phyloP scores from a whole-genome alignment of 2,888 invertebrate species.

The Andricus quercusramuli region DNA sequence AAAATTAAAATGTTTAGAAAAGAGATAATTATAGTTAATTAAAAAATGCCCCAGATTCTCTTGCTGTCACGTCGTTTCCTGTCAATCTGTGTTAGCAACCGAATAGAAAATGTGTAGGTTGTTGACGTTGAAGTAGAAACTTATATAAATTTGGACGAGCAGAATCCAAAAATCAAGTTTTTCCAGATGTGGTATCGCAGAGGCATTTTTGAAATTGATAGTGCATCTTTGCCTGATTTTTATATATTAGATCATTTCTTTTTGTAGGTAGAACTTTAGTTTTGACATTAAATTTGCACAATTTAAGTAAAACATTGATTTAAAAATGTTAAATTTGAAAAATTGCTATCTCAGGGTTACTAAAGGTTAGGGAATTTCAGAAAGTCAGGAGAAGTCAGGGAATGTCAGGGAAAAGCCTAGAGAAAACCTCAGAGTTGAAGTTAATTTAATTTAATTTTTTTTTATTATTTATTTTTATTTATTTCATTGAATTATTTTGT shows the following conservation, averaged over 20 bases:
- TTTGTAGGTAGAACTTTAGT: constrained; percentile 60
- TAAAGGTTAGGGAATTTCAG: no score
- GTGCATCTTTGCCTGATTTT: constrained; percentile 74
- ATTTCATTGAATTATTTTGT: no score
- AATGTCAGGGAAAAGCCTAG: no score
- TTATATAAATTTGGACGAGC: constrained; percentile 59
- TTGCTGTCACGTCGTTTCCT: constrained; percentile 68
- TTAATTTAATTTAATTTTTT: no score
- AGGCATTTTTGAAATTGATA: constrained; percentile 63
- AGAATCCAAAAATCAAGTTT: constrained; percentile 55
- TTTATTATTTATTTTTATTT: no score
- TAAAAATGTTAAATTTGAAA: background rate
- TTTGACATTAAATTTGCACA: constrained; percentile 45
- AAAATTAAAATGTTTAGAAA: background rate
- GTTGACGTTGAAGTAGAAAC: constrained; percentile 66
- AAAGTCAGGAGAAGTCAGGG: no score
- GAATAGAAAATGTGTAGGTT: constrained; percentile 73
- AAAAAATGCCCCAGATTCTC: constrained; percentile 68
- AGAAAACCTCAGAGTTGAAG: no score
- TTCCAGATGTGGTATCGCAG: constrained; percentile 52
- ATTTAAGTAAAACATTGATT: background rate
- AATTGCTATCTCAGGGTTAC: background rate
- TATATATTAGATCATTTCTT: constrained; percentile 58
- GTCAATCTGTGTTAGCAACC: constrained; percentile 74
- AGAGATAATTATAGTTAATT: background rate